These are phyloP conservation scores for Montipora capitata DNA, from an alignment of 92 coral and sea anemone genomes.

Conservation along the genomic window DNA sequence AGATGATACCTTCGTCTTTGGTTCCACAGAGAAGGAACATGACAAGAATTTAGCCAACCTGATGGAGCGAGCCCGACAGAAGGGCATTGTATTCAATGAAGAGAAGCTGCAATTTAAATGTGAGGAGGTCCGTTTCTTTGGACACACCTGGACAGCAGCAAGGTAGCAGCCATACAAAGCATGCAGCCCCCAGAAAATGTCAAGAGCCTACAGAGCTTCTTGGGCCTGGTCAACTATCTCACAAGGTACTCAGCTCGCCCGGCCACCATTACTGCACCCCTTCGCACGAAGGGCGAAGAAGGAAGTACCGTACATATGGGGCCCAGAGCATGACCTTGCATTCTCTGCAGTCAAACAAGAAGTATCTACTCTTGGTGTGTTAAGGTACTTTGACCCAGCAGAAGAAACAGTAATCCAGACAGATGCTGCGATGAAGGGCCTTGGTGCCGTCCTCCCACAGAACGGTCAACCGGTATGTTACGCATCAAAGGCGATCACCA, in stretches of 20 bases:
- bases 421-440: no score
- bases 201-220: no score
- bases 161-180: slow-evolving; percentile 28
- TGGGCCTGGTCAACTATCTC: no score
- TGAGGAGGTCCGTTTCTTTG: slow-evolving; percentile 22
- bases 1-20: no score
- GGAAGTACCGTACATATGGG: slow-evolving; percentile 31
- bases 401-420: no score
- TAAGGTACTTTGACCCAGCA: slow-evolving; percentile 30
- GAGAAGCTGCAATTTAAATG: slow-evolving; percentile 39
- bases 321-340: slow-evolving; percentile 8
- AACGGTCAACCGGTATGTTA: slow-evolving; percentile 62
- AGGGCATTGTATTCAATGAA: slow-evolving; percentile 8
- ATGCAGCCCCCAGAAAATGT: slow-evolving; percentile 1
- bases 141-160: background rate
- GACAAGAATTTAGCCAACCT: slow-evolving; percentile 18
- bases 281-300: slow-evolving; percentile 26
- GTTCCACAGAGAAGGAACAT: no score
- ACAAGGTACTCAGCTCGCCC: background rate
- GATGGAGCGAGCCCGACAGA: slow-evolving; percentile 29
- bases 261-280: slow-evolving; percentile 48
- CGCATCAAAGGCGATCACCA: slow-evolving; percentile 67
- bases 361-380: background rate
- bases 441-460: background rate
- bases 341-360: slow-evolving; percentile 27